Base-by-base conservation (phyloP, 1,140 invertebrate species). In the Pissodes strobi region DNA sequence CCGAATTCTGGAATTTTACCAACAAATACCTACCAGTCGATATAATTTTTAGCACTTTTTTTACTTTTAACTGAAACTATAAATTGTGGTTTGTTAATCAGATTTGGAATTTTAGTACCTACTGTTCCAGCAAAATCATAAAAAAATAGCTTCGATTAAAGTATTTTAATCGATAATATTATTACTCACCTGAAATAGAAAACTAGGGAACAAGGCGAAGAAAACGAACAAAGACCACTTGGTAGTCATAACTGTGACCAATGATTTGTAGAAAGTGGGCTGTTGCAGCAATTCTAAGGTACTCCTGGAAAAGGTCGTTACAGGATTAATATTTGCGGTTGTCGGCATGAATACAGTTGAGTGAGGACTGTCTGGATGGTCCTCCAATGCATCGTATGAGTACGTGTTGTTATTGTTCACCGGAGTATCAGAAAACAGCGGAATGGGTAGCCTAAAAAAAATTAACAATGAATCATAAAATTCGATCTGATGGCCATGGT, bases 201-300 rank as follows among this genome's bases (percentile, higher is more conserved):
- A 76, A 30, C 45, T 67, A 8, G 74, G 74, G 59, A 69, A 74
- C 49, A 74, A 27, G 1, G 68, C 49, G 34, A 65, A 76, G 66
- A 72, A 76, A 8, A 68, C 51, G 45, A 76, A 74, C 8, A 69
- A 37, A 8, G 74, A 74, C 67, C 68, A 76, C 52, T 71, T 74
- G 1, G 66, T 70, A 2, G 74, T 73, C 6, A 73, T 64, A 5
- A 74, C 67, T 9, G 66, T 73, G 38, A 76, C 30, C 1, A 74
- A 60, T 1, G 73, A 74, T 51, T 76, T 76, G 56, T 76, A 76
- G 60, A 76, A 76, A 0, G 73, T 74, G 15, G 69, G 70, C 46
- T 66, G 57, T 38, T 67, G 67, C 6, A 76, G 61, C 10, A 71
- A 18, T 25, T 68, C 62, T 4, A 69, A 9, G 22, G 43, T 15